Percentiles rank a stretch among this genome's conserved stretches.
These are phyloP conservation scores for Thunnus maccoyii DNA, from an alignment of 2,113 vertebrate genomes.

Conservation along the genomic window DNA sequence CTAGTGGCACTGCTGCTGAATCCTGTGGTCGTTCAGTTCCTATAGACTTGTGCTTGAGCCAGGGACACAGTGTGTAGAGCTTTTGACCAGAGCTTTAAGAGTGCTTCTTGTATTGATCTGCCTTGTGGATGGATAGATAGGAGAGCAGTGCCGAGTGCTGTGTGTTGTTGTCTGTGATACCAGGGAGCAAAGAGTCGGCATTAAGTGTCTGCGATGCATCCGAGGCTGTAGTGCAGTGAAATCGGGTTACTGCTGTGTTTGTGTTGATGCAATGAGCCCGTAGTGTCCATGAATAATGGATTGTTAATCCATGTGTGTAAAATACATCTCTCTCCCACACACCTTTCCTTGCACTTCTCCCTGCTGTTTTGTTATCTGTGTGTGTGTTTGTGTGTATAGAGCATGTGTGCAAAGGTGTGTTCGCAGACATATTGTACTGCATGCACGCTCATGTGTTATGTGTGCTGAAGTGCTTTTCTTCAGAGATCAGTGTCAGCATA, in stretches of 20 bases:
- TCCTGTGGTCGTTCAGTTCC: slow-evolving; percentile 21
- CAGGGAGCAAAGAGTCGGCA: slow-evolving; percentile 33
- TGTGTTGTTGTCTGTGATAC: slow-evolving; percentile 42
- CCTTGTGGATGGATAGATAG: slow-evolving; percentile 56
- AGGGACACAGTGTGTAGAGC: slow-evolving; percentile 11
- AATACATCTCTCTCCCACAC: slow-evolving; percentile 41
- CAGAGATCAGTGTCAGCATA: slow-evolving; percentile 29
- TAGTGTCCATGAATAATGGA: slow-evolving; percentile 66
- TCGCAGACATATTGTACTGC: background rate
- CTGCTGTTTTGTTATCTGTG: slow-evolving; percentile 17
- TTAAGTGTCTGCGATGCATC: slow-evolving; percentile 51
- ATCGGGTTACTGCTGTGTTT: slow-evolving; percentile 59
- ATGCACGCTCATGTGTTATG: background rate
- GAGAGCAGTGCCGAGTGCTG: slow-evolving; percentile 22
- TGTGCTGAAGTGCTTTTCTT: slow-evolving; percentile 2
- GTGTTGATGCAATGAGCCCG: slow-evolving; percentile 53
- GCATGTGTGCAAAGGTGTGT: slow-evolving; percentile 15
- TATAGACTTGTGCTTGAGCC: background rate
- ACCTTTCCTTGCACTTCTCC: slow-evolving; percentile 7
- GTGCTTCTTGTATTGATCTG: slow-evolving; percentile 58
- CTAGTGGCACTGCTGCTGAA: background rate
- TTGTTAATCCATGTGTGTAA: slow-evolving; percentile 65
- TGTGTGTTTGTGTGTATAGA: slow-evolving; percentile 1
- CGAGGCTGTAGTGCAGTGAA: slow-evolving; percentile 25
- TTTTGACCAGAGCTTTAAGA: slow-evolving; percentile 38